These are phyloP conservation scores for Eudemis profundana DNA, from an alignment of 2,888 invertebrate genomes.

Conservation along the genomic window DNA sequence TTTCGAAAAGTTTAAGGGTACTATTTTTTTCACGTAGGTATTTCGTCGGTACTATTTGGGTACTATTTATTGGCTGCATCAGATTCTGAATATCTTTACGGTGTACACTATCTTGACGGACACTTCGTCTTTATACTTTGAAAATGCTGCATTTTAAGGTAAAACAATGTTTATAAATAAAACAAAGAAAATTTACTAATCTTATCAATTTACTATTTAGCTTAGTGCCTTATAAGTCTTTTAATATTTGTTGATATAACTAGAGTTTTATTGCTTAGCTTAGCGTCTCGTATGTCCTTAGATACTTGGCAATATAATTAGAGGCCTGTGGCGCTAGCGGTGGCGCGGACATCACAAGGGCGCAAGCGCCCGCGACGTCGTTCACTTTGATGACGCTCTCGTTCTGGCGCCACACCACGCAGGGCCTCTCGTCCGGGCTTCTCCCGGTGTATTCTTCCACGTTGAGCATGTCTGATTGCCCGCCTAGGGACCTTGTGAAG, in stretches of 20 bases:
- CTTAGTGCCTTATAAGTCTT: slow-evolving; percentile 48
- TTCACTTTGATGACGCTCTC: slow-evolving; percentile 59
- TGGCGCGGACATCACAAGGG: slow-evolving; percentile 59
- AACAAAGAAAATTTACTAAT: too few relatives aligned
- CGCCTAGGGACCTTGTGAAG: slow-evolving; percentile 63
- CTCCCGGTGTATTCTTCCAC: slow-evolving; percentile 62
- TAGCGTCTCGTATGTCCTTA: slow-evolving; percentile 52
- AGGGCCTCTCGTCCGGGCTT: slow-evolving; percentile 49
- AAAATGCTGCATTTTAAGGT: too few relatives aligned
- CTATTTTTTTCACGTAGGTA: too few relatives aligned
- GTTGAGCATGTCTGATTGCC: slow-evolving; percentile 54
- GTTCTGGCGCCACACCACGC: slow-evolving; percentile 55
- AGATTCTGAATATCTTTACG: too few relatives aligned
- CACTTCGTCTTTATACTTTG: too few relatives aligned
- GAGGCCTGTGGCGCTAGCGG: slow-evolving; percentile 57
- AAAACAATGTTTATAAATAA: too few relatives aligned
- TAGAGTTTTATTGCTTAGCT: slow-evolving; percentile 47
- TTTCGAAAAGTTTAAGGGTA: too few relatives aligned
- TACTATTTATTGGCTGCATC: too few relatives aligned
- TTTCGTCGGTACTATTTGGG: too few relatives aligned
- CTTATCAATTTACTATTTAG: too few relatives aligned
- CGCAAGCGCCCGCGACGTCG: slow-evolving; percentile 66
- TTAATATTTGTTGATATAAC: slow-evolving; percentile 62
- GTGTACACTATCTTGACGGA: too few relatives aligned
- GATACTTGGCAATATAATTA: slow-evolving; percentile 59